These are phyloP conservation scores for Gryllus bimaculatus DNA, from an alignment of 1,140 invertebrate genomes.

Conservation along the genomic window DNA sequence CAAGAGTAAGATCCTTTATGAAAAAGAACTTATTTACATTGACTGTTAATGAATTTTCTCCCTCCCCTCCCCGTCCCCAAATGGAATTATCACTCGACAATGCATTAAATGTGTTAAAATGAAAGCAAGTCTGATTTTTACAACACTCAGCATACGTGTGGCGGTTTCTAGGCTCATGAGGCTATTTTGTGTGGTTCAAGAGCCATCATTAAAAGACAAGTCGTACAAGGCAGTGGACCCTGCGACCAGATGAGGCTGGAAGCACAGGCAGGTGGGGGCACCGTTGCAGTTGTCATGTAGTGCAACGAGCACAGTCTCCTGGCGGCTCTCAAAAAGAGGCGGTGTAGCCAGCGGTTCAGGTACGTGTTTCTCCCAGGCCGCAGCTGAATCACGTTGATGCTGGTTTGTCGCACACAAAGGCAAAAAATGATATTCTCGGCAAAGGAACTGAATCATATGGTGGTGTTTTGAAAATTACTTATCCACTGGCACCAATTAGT, in stretches of 20 bases:
- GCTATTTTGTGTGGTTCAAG: background rate
- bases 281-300: conserved; percentile 65
- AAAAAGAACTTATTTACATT: background rate
- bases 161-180: background rate
- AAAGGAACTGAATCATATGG: too few relatives aligned
- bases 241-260: background rate
- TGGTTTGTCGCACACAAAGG: conserved; percentile 46
- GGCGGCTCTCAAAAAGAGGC: conserved; percentile 70
- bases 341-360: conserved; percentile 70
- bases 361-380: conserved; percentile 69
- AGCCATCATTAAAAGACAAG: background rate
- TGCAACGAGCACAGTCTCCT: conserved; percentile 78
- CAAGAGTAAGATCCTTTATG: background rate
- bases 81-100: too few relatives aligned
- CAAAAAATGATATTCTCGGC: too few relatives aligned
- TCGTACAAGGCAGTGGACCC: background rate
- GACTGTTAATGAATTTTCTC: background rate
- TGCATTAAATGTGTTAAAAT: background rate
- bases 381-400: conserved; percentile 71
- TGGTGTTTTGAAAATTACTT: too few relatives aligned
- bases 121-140: background rate
- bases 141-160: background rate
- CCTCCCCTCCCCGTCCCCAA: too few relatives aligned
- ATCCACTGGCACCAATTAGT: too few relatives aligned
- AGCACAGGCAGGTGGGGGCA: conserved; percentile 28